Conservation (phyloP, 1,140 invertebrate genomes). For the Conopomorpha cramerella region DNA sequence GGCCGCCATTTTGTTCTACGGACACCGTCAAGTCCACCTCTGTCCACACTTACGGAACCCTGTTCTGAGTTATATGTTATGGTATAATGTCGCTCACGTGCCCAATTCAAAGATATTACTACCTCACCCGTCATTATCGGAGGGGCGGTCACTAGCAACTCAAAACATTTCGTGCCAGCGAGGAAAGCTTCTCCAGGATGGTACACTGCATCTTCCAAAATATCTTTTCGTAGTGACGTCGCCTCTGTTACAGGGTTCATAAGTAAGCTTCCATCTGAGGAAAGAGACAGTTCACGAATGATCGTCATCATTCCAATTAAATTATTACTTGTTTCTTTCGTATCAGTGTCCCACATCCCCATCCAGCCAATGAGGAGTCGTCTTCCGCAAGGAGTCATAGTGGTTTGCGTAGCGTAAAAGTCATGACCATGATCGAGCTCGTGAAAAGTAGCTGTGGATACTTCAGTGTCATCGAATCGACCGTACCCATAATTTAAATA, state of each 20-base stretch:
- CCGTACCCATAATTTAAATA: slow-evolving; percentile 37
- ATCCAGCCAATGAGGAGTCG: slow-evolving; percentile 46
- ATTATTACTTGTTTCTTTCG: slow-evolving; percentile 35
- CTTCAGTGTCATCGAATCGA: slow-evolving; percentile 35
- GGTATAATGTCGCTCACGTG: slow-evolving; percentile 12
- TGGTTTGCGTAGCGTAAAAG: slow-evolving; percentile 50
- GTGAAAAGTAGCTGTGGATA: slow-evolving; percentile 32
- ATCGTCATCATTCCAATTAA: slow-evolving; percentile 47
- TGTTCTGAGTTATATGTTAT: slow-evolving; percentile 20
- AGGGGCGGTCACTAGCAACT: slow-evolving; percentile 28
- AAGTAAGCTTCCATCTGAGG: slow-evolving; percentile 18
- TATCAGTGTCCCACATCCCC: slow-evolving; percentile 42
- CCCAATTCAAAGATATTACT: slow-evolving; percentile 24
- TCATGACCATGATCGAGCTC: slow-evolving; percentile 50
- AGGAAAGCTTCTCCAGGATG: slow-evolving; percentile 29
- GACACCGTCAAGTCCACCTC: slow-evolving; percentile 23
- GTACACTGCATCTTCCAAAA: slow-evolving; percentile 17
- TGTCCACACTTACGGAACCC: slow-evolving; percentile 22
- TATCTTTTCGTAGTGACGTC: slow-evolving; percentile 12
- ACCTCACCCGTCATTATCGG: slow-evolving; percentile 16
- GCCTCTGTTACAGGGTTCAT: slow-evolving; percentile 33
- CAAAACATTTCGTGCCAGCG: slow-evolving; percentile 27
- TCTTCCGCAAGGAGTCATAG: slow-evolving; percentile 31
- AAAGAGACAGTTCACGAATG: slow-evolving; percentile 29
- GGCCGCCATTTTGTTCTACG: slow-evolving; percentile 39